Conservation (phyloP, 1,140 invertebrate genomes). For the Cydia pomonella region DNA sequence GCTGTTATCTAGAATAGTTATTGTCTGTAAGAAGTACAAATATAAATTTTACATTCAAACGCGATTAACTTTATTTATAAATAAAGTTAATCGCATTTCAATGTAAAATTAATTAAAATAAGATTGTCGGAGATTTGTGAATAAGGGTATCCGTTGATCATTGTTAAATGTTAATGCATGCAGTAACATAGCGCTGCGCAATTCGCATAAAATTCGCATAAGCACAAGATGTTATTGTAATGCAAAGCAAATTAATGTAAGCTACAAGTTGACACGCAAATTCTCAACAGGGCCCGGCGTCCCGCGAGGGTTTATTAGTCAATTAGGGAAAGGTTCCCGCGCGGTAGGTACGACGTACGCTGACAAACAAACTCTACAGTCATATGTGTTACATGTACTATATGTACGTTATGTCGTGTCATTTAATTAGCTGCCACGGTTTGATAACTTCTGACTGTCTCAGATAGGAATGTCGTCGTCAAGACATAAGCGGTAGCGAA, state of each 20-base stretch:
- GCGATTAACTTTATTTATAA: too few species aligned
- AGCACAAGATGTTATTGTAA: constrained; percentile 26
- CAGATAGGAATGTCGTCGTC: constrained; percentile 11
- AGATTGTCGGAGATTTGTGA: neutral
- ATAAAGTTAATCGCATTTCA: too few species aligned
- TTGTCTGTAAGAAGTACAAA: too few species aligned
- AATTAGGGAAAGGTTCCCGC: constrained; percentile 43
- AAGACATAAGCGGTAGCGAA: constrained; percentile 20
- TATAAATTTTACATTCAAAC: too few species aligned
- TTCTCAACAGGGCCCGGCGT: constrained; percentile 15
- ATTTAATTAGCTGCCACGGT: constrained; percentile 41
- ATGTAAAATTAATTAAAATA: too few species aligned
- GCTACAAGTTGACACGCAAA: constrained; percentile 26
- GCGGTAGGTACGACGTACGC: constrained; percentile 45
- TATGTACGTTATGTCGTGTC: constrained; percentile 18
- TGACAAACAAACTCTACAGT: constrained; percentile 40
- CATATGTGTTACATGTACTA: neutral
- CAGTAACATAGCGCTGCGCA: neutral
- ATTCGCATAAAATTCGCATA: constrained; percentile 22
- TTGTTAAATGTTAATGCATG: neutral
- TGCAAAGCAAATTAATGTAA: constrained; percentile 6
- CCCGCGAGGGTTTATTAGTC: constrained; percentile 20
- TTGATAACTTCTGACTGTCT: constrained; percentile 32
- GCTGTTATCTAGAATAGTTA: too few species aligned
- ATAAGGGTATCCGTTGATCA: neutral